These are phyloP conservation scores for Microcebus jonahi DNA, from an alignment of 2,113 vertebrate genomes.

Conservation along the genomic window DNA sequence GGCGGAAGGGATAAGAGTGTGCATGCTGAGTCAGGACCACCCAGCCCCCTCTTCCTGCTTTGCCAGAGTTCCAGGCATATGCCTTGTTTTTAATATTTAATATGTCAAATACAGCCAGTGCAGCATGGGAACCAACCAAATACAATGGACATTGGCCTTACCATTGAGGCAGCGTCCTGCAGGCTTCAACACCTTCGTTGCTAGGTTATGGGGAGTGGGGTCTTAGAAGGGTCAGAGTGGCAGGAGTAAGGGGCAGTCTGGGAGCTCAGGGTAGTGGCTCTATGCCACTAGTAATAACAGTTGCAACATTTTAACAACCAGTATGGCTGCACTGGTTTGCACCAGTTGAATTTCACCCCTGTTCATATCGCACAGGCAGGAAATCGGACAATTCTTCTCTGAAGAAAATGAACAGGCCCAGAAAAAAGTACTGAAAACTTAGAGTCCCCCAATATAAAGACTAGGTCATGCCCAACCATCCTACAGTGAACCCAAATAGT, in stretches of 20 bases:
- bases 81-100: not conserved
- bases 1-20: not conserved
- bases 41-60: not conserved
- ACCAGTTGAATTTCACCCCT: not conserved
- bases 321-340: not conserved
- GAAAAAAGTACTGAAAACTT: not conserved
- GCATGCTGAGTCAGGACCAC: not conserved
- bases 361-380: not conserved
- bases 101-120: not conserved
- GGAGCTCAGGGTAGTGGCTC: not conserved
- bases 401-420: not conserved
- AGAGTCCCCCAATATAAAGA: not conserved
- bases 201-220: not conserved
- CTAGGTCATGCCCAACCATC: not conserved
- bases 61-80: not conserved
- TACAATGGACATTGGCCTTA: not conserved
- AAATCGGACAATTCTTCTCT: constrained; percentile 12
- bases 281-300: not conserved
- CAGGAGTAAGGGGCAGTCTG: not conserved
- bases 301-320: not conserved
- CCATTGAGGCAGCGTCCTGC: not conserved
- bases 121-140: not conserved
- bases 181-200: not conserved
- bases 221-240: not conserved
- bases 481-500: not conserved